Base-by-base conservation (phyloP, 1,140 invertebrate genomes). In the Drosophila kohkoa region DNA sequence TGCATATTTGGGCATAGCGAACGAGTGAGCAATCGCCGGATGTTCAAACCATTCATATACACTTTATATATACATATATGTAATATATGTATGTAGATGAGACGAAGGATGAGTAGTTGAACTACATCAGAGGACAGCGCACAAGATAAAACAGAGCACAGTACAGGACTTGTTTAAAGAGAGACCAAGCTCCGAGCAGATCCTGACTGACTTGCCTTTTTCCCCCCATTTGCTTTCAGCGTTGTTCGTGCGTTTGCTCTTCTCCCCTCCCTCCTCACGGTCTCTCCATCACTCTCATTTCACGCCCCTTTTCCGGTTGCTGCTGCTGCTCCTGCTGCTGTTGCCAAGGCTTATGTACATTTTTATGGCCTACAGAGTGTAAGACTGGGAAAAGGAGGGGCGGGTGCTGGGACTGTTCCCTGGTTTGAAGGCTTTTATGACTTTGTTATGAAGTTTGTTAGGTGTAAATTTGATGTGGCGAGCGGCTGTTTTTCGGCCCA, bases 361-460 rank as follows among this genome's bases (percentile, higher is more conserved):
- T 83, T 83, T 83, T 83, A 83, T 83, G 81, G 69, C 65, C 75
- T 48, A 67, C 68, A 46, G 28, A 32, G 68, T n/a, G 51, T 8
- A 52, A 7, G 49, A 32, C 28, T 73, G 35, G 15, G 32, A 16
- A 45, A 59, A 48, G 49, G 54, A 45, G 28, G 60, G 28, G 3
- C 35, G 10, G 11, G 51, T n/a, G 41, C 25, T 15, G 64, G 3
- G 3, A 25, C 20, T 25, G 20, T 25, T 25, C 20, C 20, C 32
- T 41, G 66, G 25, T 54, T 60, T 60, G 32, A 20, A 46, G 71
- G 41, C 55, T 88, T 87, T 87, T 87, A 87, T 87, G 82, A 87
- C 82, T 87, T 74, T 87, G 82, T 87, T 87, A 87, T 87, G 82
- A 87, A 87, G 82, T 88, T 87, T 88, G 82, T 88, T 82, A 87